Evolutionary conservation across 2,113 vertebrate species (phyloP).

Genomic region (Hippocampus barbouri): DNA sequence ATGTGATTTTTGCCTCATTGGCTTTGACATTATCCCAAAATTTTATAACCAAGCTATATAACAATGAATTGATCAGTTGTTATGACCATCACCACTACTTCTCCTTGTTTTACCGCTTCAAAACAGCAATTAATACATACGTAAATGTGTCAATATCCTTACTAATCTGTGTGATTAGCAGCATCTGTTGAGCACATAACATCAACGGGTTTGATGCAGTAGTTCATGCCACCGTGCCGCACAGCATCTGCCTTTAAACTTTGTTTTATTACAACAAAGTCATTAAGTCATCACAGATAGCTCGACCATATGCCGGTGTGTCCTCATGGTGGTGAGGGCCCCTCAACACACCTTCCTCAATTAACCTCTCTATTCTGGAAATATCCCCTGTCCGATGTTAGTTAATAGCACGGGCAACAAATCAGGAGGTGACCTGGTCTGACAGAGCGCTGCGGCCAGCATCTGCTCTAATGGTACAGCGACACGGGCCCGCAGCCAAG

Average conservation of each 20-base stretch:
- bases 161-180: constrained; percentile 21
- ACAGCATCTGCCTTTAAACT: constrained; percentile 19
- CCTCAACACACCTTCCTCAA: constrained; percentile 17
- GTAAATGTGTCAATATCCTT: no score
- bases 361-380: constrained; percentile 32
- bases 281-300: constrained; percentile 24
- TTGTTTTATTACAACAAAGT: constrained; percentile 19
- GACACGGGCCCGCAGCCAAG: constrained; percentile 14
- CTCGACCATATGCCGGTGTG: constrained; percentile 22
- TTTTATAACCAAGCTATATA: no score
- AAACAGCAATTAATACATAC: no score
- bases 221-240: constrained; percentile 14
- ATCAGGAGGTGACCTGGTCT: constrained; percentile 42
- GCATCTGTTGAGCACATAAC: constrained; percentile 1
- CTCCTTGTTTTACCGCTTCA: no score
- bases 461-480: constrained; percentile 37
- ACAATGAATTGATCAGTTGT: no score
- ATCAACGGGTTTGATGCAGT: constrained; percentile 9
- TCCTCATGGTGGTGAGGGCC: constrained; percentile 24
- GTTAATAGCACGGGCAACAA: constrained; percentile 53
- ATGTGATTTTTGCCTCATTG: no score
- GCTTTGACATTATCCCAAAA: no score
- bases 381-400: constrained; percentile 29
- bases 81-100: no score
- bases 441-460: constrained; percentile 32